Evolutionary conservation across 2,888 invertebrate species (phyloP).

Genomic region (Hirtodrosophila alboralis): DNA sequence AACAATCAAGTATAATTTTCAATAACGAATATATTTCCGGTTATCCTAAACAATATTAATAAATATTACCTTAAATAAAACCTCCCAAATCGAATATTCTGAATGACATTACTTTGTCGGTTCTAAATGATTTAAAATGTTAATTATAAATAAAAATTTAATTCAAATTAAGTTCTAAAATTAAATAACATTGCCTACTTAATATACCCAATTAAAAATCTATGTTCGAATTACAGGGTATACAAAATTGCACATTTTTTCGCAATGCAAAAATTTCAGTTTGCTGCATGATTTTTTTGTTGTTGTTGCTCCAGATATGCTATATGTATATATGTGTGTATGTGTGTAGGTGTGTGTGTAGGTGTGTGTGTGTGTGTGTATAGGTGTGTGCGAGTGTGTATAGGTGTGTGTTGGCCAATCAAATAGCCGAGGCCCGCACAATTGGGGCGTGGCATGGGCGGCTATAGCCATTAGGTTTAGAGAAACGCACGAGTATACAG

Average conservation of each 20-base stretch:
- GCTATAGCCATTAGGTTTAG: slow-evolving; percentile 12
- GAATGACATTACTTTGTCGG: too few species aligned
- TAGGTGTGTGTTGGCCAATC: slow-evolving; percentile 56
- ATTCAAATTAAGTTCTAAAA: too few species aligned
- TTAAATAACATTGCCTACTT: too few species aligned
- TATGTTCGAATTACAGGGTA: slow-evolving; percentile 32
- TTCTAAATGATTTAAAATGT: too few species aligned
- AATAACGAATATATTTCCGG: too few species aligned
- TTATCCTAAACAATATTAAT: too few species aligned
- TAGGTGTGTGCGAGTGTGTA: slow-evolving; percentile 4
- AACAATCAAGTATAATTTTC: too few species aligned
- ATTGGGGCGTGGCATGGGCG: slow-evolving; percentile 65
- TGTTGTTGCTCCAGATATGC: too few species aligned
- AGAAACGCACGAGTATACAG: slow-evolving; percentile 29
- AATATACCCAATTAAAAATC: not conserved
- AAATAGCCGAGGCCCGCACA: slow-evolving; percentile 55
- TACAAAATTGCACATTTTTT: slow-evolving; percentile 48
- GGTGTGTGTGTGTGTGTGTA: slow-evolving; percentile 4
- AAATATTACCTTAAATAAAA: too few species aligned
- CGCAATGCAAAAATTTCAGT: slow-evolving; percentile 41
- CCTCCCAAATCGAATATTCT: too few species aligned
- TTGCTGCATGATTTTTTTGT: slow-evolving; percentile 35
- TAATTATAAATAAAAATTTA: too few species aligned
- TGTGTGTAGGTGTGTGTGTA: not conserved
- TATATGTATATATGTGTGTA: slow-evolving; percentile 9